phyloP scores from a whole-genome alignment of 2,797 vertebrate species.

The Gymnoscopelus braueri region DNA sequence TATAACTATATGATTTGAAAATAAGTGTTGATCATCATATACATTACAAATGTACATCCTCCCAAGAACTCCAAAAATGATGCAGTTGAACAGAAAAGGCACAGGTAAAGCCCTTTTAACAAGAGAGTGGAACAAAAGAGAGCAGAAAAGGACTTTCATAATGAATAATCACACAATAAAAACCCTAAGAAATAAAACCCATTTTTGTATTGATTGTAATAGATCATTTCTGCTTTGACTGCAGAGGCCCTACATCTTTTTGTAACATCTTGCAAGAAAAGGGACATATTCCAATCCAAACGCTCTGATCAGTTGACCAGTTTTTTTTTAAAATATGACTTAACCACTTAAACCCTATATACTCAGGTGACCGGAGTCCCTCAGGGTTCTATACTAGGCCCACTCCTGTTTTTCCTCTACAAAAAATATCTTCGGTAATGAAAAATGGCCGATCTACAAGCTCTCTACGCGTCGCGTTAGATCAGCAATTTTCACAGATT shows the following conservation, averaged over 20 bases:
- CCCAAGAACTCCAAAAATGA: slow-evolving; percentile 26
- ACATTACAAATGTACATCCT: slow-evolving; percentile 20
- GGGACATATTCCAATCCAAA: slow-evolving; percentile 1
- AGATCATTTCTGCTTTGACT: slow-evolving; percentile 19
- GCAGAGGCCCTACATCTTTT: slow-evolving; percentile 3
- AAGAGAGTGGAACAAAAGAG: slow-evolving; percentile 23
- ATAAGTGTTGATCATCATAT: slow-evolving; percentile 13
- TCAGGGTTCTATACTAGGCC: too few relatives aligned
- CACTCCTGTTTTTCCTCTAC: too few relatives aligned
- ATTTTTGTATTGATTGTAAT: slow-evolving; percentile 14
- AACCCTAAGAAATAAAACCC: not conserved
- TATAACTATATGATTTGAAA: slow-evolving; percentile 19
- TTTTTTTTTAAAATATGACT: not conserved
- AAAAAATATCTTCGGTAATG: too few relatives aligned
- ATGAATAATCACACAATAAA: slow-evolving; percentile 5
- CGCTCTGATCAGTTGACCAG: not conserved
- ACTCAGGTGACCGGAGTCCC: too few relatives aligned
- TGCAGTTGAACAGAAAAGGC: slow-evolving; percentile 45
- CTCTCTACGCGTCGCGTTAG: too few relatives aligned
- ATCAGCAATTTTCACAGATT: too few relatives aligned
- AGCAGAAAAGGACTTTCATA: slow-evolving; percentile 29
- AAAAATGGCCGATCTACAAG: too few relatives aligned
- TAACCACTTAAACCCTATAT: too few relatives aligned
- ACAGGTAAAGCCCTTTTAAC: slow-evolving; percentile 44
- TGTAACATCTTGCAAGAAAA: slow-evolving; percentile 26